Evolutionary conservation across 2,888 invertebrate species (phyloP).

Genomic region (Pteria penguin): DNA sequence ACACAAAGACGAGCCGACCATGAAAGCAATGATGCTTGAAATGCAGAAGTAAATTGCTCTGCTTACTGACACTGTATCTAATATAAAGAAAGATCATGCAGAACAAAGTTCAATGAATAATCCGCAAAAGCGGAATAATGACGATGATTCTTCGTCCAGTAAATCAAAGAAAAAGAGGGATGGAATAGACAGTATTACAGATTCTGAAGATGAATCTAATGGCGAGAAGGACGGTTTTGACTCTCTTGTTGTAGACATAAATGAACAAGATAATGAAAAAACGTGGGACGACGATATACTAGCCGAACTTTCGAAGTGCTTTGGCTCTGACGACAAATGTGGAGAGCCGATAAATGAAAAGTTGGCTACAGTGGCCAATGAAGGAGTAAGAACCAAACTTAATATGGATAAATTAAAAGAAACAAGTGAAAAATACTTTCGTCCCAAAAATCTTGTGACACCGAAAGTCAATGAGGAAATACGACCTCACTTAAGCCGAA

Average conservation of each 20-base stretch:
- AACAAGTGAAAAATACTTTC: slow-evolving; percentile 7
- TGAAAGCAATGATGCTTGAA: not conserved
- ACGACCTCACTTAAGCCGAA: not conserved
- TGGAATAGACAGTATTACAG: not conserved
- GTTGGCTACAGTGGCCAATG: slow-evolving; percentile 21
- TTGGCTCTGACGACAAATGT: slow-evolving; percentile 4
- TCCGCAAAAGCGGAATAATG: not conserved
- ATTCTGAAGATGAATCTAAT: not conserved
- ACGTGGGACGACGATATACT: not conserved
- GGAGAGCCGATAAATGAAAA: not conserved
- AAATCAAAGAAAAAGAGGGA: not conserved
- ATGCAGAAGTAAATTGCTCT: not conserved
- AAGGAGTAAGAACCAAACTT: slow-evolving; percentile 2
- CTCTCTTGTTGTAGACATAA: not conserved
- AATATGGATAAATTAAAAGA: slow-evolving; percentile 19
- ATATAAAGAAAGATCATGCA: not conserved
- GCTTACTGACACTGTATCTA: not conserved
- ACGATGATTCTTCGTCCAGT: not conserved
- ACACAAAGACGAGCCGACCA: not conserved
- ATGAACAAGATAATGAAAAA: not conserved
- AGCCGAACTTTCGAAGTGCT: slow-evolving; percentile 11
- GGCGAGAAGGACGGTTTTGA: not conserved
- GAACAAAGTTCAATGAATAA: too few species aligned
- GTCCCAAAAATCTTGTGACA: slow-evolving; percentile 5
- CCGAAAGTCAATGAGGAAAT: slow-evolving; percentile 5